Conservation (phyloP, 2,888 invertebrate genomes). For the Limnephilus marmoratus region DNA sequence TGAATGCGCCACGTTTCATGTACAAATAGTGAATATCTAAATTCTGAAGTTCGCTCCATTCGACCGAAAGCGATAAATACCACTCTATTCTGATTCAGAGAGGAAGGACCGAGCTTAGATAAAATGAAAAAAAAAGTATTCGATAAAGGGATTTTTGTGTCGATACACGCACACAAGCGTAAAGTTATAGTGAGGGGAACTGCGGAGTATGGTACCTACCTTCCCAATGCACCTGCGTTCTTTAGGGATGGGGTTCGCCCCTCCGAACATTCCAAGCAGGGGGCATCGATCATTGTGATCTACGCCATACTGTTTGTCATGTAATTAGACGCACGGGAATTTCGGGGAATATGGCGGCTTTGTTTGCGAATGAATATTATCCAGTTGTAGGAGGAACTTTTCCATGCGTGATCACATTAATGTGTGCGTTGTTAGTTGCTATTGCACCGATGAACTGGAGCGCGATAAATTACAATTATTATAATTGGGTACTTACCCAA, state of each 20-base stretch:
- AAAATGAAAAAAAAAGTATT: slow-evolving; percentile 17
- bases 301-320: slow-evolving; percentile 37
- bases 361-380: not conserved
- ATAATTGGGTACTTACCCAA: not conserved
- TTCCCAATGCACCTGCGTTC: slow-evolving; percentile 40
- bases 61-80: not conserved
- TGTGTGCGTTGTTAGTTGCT: not conserved
- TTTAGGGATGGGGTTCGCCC: slow-evolving; percentile 35
- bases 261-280: slow-evolving; percentile 40
- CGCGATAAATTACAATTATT: not conserved
- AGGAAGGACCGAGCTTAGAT: slow-evolving; percentile 3
- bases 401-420: not conserved
- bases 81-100: not conserved
- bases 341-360: slow-evolving; percentile 10
- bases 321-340: slow-evolving; percentile 35
- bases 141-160: not conserved
- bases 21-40: not conserved
- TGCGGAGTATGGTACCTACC: not conserved
- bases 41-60: not conserved
- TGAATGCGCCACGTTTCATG: not conserved
- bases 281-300: slow-evolving; percentile 39
- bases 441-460: not conserved
- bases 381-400: not conserved
- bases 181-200: slow-evolving; percentile 19
- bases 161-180: not conserved